Base-by-base conservation (phyloP, 2,888 invertebrate species). In the Ptilodon capucinus region DNA sequence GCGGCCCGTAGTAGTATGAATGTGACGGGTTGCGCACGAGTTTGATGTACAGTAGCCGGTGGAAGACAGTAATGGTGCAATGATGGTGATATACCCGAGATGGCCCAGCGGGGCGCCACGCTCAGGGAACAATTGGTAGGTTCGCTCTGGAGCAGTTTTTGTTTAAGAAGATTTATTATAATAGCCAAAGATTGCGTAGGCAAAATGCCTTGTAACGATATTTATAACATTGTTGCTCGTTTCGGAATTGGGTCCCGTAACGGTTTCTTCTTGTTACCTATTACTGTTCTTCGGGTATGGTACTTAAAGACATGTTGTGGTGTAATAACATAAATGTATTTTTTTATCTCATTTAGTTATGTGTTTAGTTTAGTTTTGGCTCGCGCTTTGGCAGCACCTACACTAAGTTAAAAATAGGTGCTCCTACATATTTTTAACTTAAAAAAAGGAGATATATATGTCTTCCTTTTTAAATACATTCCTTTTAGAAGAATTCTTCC, bases 41-140 rank as follows among this genome's bases (percentile, higher is more conserved):
- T 78, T 75, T 83, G 79, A 84, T 80, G 66, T 77, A 81, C 81
- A 80, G 84, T 79, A 86, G 84, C 84, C 64, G 60, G 57, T 57
- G 58, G 63, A 63, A 73, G 81, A 82, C 81, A 76, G 75, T 77
- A 76, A 80, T 79, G 74, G 76, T 63, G 79, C 78, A 77, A 80
- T 84, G 81, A 84, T 75, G 71, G 76, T 77, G 75, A 83, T 84
- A 76, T 80, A 82, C 76, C 64, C 65, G 71, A 76, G 79, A 81
- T 79, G 74, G 65, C 84, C 19, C 86, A 74, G 83, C 86, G 70
- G 87, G 87, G 72, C 46, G 72, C 69, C 72, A 48, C 54, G 56
- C 60, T 57, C 63, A n/a, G 62, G 68, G 68, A 66, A 67, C 70
- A 71, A 74, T 72, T 69, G 64, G 68, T 52, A 47, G 61, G 55